Conservation (phyloP, 2,888 invertebrate genomes). For the Brenthis ino region DNA sequence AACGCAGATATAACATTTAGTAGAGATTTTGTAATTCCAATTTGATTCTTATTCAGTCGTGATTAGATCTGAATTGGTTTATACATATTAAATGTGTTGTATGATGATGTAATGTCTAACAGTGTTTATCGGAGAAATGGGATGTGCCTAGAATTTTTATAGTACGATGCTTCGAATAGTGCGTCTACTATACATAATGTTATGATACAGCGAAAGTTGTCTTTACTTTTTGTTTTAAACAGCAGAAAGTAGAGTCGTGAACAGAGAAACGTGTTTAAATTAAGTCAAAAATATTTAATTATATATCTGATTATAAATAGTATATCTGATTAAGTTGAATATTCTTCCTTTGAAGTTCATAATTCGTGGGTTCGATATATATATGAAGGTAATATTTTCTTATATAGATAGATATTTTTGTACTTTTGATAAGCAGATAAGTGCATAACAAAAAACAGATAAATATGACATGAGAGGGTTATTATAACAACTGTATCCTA, state of each 20-base stretch:
- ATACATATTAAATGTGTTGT: constrained; percentile 11
- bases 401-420: not conserved
- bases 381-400: no score
- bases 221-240: not conserved
- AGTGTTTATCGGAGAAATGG: constrained; percentile 71
- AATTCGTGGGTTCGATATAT: no score
- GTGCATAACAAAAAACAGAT: no score
- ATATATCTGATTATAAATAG: no score
- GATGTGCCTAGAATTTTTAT: constrained; percentile 66
- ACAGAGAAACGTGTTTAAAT: no score
- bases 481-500: not conserved
- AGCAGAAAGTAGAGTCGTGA: no score
- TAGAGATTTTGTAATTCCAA: constrained; percentile 22
- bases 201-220: not conserved
- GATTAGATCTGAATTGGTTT: constrained; percentile 21
- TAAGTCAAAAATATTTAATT: no score
- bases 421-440: not conserved
- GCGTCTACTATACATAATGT: not conserved
- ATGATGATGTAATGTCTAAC: constrained; percentile 72
- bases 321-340: no score
- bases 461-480: not conserved
- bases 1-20: constrained; percentile 30
- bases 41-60: constrained; percentile 12
- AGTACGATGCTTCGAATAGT: constrained; percentile 19
- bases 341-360: no score